These are phyloP conservation scores for Phoxinus phoxinus DNA, from an alignment of 2,113 vertebrate genomes.

Conservation along the genomic window DNA sequence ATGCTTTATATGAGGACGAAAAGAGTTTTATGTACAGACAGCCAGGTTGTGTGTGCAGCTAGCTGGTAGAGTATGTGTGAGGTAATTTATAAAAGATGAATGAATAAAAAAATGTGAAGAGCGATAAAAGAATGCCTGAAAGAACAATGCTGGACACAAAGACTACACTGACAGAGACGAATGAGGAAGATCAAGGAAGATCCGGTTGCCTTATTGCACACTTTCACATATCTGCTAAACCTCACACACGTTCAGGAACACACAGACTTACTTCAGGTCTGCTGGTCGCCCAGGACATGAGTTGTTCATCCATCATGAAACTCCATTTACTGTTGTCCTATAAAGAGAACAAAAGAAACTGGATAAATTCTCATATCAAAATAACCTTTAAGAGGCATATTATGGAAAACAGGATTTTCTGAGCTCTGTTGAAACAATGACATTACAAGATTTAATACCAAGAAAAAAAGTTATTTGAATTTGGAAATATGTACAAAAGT, in stretches of 20 bases:
- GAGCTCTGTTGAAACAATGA: background rate
- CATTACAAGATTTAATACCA: background rate
- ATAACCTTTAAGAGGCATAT: background rate
- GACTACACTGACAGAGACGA: slow-evolving; percentile 40
- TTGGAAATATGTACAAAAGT: background rate
- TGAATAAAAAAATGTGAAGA: slow-evolving; percentile 24
- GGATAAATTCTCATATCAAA: background rate
- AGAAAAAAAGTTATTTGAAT: background rate
- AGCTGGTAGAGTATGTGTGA: background rate
- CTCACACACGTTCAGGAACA: slow-evolving; percentile 23
- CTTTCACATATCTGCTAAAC: background rate
- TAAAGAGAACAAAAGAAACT: slow-evolving; percentile 35
- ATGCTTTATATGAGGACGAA: background rate
- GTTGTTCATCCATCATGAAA: slow-evolving; percentile 82
- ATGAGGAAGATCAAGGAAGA: slow-evolving; percentile 34
- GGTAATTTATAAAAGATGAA: slow-evolving; percentile 12
- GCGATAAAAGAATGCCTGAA: slow-evolving; percentile 33
- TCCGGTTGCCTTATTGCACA: background rate
- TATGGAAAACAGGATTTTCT: background rate
- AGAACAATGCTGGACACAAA: slow-evolving; percentile 21
- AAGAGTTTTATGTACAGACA: background rate
- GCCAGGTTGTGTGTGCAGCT: background rate
- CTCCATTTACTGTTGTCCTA: slow-evolving; percentile 84
- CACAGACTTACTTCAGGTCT: slow-evolving; percentile 76
- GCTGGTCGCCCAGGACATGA: slow-evolving; percentile 82